phyloP scores from a whole-genome alignment of 2,888 invertebrate genomes.

The Lysandra coridon region DNA sequence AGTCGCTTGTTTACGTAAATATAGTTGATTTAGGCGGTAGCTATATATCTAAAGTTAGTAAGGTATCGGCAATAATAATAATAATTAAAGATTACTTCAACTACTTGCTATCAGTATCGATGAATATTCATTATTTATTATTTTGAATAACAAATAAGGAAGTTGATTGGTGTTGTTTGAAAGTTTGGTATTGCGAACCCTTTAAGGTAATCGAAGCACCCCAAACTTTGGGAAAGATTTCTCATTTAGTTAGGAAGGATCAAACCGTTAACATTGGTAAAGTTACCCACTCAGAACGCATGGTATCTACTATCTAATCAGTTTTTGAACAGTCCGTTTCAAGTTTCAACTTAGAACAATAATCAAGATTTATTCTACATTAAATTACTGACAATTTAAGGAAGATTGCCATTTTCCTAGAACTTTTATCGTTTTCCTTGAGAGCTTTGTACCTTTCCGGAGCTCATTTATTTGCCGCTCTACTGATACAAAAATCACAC shows the following conservation, averaged over 20 bases:
- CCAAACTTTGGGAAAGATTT: slow-evolving; percentile 25
- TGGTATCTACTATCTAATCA: neutral
- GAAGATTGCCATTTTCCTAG: no score
- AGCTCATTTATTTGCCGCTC: neutral
- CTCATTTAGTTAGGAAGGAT: neutral
- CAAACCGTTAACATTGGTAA: neutral
- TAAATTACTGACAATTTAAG: no score
- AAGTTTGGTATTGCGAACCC: neutral
- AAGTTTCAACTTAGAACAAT: neutral
- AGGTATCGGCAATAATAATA: no score
- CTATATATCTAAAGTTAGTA: no score
- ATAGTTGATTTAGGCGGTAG: no score
- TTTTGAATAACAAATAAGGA: neutral
- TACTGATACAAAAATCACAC: neutral
- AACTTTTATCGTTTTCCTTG: no score
- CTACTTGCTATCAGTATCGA: neutral
- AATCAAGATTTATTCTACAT: no score
- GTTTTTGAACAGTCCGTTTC: neutral
- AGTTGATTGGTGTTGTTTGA: neutral
- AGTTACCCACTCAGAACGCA: neutral
- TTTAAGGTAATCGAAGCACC: neutral
- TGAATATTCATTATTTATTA: neutral
- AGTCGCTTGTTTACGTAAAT: no score
- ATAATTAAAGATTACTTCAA: no score
- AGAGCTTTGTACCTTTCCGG: no score